Conservation (phyloP, 2,797 vertebrate genomes). For the Liparis tanakae region DNA sequence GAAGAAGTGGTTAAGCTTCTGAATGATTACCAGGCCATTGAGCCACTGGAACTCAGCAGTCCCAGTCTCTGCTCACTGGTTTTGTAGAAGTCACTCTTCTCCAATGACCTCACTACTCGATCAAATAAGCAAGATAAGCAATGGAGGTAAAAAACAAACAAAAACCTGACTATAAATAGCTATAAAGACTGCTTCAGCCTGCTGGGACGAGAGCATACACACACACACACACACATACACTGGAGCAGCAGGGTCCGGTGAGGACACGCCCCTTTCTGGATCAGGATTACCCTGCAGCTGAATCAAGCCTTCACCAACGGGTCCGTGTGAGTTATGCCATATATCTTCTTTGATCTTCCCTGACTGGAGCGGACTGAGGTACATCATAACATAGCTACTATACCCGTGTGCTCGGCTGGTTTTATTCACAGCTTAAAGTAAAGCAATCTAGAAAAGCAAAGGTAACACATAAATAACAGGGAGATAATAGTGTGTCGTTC, state of each 20-base stretch:
- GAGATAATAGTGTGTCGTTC: conserved; percentile 75
- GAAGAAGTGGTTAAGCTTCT: conserved; percentile 34
- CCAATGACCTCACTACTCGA: conserved; percentile 65
- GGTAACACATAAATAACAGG: conserved; percentile 68
- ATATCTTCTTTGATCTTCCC: conserved; percentile 58
- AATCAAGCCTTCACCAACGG: conserved; percentile 45
- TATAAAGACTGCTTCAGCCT: conserved; percentile 41
- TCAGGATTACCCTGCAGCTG: conserved; percentile 61
- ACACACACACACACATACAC: conserved; percentile 16
- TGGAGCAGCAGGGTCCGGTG: conserved; percentile 49
- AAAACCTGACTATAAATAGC: conserved; percentile 74
- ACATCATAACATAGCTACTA: conserved; percentile 32
- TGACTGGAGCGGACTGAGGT: conserved; percentile 23
- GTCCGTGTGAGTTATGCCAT: conserved; percentile 66
- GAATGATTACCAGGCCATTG: conserved; percentile 29
- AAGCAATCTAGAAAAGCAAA: conserved; percentile 75
- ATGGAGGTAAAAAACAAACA: conserved; percentile 67
- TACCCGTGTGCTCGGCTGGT: conserved; percentile 19
- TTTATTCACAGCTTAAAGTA: conserved; percentile 47
- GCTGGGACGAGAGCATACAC: conserved; percentile 63
- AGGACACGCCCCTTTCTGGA: conserved; percentile 62
- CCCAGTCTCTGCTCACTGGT: conserved; percentile 2
- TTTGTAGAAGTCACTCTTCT: conserved; percentile 48
- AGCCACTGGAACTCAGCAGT: conserved; percentile 63
- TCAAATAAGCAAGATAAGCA: conserved; percentile 70